Conservation (phyloP, 2,797 vertebrate species). For the Phrynocephalus guinanensis region DNA sequence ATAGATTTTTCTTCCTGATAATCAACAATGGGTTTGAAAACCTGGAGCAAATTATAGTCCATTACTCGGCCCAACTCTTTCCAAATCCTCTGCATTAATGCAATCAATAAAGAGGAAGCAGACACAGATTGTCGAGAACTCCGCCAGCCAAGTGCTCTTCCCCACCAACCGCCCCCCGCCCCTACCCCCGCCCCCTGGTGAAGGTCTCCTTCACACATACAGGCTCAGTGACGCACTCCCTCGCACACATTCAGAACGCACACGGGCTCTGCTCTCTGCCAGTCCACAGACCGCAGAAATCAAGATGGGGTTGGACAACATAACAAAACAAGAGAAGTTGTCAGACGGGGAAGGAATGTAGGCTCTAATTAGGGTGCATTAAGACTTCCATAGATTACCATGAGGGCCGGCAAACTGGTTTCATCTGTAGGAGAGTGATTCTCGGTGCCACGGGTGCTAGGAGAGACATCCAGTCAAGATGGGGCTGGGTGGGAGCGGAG, state of each 20-base stretch:
- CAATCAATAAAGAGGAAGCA: constrained; percentile 61
- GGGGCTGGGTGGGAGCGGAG: background rate
- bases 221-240: background rate
- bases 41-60: constrained; percentile 72
- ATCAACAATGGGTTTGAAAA: constrained; percentile 62
- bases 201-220: constrained; percentile 29
- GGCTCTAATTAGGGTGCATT: constrained; percentile 63
- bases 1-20: constrained; percentile 45
- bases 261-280: constrained; percentile 47
- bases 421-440: constrained; percentile 49
- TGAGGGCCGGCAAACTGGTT: constrained; percentile 52
- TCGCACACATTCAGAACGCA: background rate
- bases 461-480: background rate
- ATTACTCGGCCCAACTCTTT: constrained; percentile 61
- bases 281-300: constrained; percentile 58
- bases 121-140: constrained; percentile 28
- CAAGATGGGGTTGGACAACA: constrained; percentile 38
- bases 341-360: constrained; percentile 69
- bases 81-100: constrained; percentile 71
- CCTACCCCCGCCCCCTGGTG: background rate
- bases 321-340: constrained; percentile 61
- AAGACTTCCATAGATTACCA: constrained; percentile 53
- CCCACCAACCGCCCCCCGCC: too few species aligned
- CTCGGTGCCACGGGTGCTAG: constrained; percentile 28
- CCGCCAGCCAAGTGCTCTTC: background rate